These are phyloP conservation scores for Eunapius fragilis DNA, from an alignment of 37 sponge, comb jelly and placozoan genomes.

Conservation along the genomic window DNA sequence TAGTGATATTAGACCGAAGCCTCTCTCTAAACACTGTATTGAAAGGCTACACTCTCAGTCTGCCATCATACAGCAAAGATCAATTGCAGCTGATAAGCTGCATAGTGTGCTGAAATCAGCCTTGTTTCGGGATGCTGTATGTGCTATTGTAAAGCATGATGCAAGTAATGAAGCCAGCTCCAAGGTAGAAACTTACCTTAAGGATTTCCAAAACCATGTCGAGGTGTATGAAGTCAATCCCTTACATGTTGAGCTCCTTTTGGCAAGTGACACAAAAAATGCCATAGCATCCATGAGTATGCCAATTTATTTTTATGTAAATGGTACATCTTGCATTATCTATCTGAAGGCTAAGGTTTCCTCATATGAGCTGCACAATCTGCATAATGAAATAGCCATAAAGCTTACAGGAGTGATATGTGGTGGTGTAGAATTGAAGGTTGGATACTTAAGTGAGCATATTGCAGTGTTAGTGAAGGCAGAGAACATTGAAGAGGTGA, in stretches of 20 bases:
- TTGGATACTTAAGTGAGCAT: background rate
- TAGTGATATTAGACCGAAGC: background rate
- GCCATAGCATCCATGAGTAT: background rate
- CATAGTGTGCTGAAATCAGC: background rate
- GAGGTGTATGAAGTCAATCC: background rate
- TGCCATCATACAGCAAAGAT: background rate
- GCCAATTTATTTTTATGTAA: background rate
- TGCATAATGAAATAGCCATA: background rate
- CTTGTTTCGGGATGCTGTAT: background rate
- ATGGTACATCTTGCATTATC: background rate
- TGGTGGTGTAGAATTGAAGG: background rate
- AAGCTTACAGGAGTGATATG: background rate
- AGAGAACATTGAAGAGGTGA: background rate
- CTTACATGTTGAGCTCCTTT: background rate
- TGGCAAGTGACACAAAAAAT: background rate
- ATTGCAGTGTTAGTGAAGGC: background rate
- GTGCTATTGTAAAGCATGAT: background rate
- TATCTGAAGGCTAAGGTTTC: background rate
- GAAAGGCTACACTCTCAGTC: background rate
- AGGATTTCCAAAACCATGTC: background rate
- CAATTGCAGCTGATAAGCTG: background rate
- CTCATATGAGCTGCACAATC: background rate
- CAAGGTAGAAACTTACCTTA: background rate
- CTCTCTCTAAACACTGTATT: background rate
- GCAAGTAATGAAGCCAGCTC: background rate